Evolutionary conservation across 2,888 invertebrate genomes (phyloP).

Genomic region (Cryptocephalus primarius): DNA sequence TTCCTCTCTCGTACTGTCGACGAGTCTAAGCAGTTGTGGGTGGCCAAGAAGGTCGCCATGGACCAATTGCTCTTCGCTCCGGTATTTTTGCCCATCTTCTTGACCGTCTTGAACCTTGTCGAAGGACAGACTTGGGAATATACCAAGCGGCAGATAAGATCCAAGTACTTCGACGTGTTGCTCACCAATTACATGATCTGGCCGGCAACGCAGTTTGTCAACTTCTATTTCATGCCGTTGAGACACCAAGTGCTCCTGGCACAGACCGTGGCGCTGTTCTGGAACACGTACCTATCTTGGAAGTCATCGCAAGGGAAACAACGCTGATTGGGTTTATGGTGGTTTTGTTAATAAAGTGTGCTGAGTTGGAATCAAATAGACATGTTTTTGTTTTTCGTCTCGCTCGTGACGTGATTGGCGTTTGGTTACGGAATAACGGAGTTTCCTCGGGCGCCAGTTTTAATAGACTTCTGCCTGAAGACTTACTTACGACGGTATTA

Average conservation of each 20-base stretch:
- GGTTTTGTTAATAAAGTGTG: too few species aligned
- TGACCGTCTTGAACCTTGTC: slow-evolving; percentile 46
- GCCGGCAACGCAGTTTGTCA: slow-evolving; percentile 76
- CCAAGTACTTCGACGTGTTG: slow-evolving; percentile 53
- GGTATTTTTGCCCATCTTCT: slow-evolving; percentile 46
- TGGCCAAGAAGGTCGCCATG: slow-evolving; percentile 56
- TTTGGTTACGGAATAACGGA: too few species aligned
- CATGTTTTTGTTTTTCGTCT: too few species aligned
- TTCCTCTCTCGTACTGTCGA: slow-evolving; percentile 32
- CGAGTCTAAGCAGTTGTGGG: slow-evolving; percentile 14
- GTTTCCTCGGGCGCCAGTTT: too few species aligned
- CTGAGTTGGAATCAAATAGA: too few species aligned
- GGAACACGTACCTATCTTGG: slow-evolving; percentile 79
- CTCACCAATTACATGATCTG: slow-evolving; percentile 62
- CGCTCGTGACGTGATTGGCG: too few species aligned
- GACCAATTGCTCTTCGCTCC: slow-evolving; percentile 71
- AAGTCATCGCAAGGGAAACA: slow-evolving; percentile 38
- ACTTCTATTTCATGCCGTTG: slow-evolving; percentile 75
- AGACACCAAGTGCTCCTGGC: slow-evolving; percentile 72
- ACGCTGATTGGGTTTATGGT: neutral
- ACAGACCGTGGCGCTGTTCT: slow-evolving; percentile 67
- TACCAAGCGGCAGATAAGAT: slow-evolving; percentile 43
- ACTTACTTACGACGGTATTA: too few species aligned
- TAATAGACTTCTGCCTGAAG: too few species aligned
- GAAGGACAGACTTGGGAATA: slow-evolving; percentile 45